phyloP scores from a whole-genome alignment of 2,113 vertebrate genomes.

The Pachyramphus minor region DNA sequence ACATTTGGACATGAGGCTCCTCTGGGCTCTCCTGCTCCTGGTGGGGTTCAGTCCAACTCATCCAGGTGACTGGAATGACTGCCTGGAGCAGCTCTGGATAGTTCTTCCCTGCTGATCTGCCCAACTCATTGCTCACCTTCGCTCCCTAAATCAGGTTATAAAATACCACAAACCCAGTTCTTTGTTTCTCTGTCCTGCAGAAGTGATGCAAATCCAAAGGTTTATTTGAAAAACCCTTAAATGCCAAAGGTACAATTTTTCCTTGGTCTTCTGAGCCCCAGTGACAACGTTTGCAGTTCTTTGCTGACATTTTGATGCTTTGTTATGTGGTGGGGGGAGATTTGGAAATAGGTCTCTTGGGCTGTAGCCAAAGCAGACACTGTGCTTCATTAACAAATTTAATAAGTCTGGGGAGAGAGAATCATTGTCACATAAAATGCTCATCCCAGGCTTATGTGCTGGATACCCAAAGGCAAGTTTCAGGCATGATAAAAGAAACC shows the following conservation, averaged over 20 bases:
- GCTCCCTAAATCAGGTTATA: not conserved
- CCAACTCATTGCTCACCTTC: not conserved
- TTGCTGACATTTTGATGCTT: not conserved
- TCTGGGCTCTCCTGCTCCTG: not conserved
- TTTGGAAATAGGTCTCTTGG: not conserved
- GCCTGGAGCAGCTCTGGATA: not conserved
- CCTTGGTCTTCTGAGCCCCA: not conserved
- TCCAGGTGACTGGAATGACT: not conserved
- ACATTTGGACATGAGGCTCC: not conserved
- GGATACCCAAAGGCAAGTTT: not conserved
- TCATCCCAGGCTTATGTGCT: not conserved
- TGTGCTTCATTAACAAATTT: not conserved
- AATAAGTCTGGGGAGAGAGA: not conserved
- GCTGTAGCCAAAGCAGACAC: not conserved
- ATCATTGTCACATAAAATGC: not conserved
- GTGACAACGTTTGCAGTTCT: not conserved
- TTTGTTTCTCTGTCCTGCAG: not conserved
- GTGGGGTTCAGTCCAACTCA: not conserved
- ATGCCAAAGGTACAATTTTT: not conserved
- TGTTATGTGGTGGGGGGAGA: not conserved
- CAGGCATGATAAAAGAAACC: not conserved
- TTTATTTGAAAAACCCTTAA: not conserved
- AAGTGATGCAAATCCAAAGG: not conserved
- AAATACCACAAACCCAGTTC: not conserved
- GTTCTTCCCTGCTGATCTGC: not conserved